Base-by-base conservation (phyloP, 2,113 vertebrate genomes). In the Odontophorus gujanensis region DNA sequence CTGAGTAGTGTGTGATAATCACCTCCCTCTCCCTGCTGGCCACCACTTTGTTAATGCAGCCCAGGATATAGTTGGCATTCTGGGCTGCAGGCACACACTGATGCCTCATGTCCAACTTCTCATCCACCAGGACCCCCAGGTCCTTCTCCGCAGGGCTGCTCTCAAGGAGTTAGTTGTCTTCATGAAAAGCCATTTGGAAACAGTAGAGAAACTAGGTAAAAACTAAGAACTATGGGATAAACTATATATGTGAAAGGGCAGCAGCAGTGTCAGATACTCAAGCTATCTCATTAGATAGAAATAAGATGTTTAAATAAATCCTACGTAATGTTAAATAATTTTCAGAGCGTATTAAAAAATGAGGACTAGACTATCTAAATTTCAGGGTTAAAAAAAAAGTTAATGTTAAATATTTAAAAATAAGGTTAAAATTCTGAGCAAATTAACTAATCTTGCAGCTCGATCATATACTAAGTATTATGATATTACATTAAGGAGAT, bases 101-200 rank as follows among this genome's bases (percentile, higher is more conserved):
- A 40, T 40, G 12, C 40, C 10, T 40, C 40, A 40, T 40, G 40
- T 40, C 10, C 40, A 40, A 40, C 40, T 13, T 40, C 40, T 40
- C 40, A 40, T 40, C 40, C 40, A 40, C 40, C 40, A 40, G 12
- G 40, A 40, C 40, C 40, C 40, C 12, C 40, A 40, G 40, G 40
- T 40, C 40, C 40, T 40, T 40, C 40, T 40, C 40, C 5, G 11
- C 40, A 40, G 40, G 40, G 40, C 40, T 40, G 40, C 40, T 40
- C 40, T 40, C 40, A 40, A 85, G 90, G 94, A 85, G 76, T 92
- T 38, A 85, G n/a, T 74, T 78, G 36, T 84, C 92, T 93, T 92
- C 53, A 48, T 78, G 63, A 76, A 87, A 90, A 77, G 18, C 13
- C 76, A 10, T 75, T n/a, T 92, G 86, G 92, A 92, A 94, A 53